Evolutionary conservation across 35 echinoderm and acorn worm genomes (phyloP).

Genomic region (Patiria miniata): DNA sequence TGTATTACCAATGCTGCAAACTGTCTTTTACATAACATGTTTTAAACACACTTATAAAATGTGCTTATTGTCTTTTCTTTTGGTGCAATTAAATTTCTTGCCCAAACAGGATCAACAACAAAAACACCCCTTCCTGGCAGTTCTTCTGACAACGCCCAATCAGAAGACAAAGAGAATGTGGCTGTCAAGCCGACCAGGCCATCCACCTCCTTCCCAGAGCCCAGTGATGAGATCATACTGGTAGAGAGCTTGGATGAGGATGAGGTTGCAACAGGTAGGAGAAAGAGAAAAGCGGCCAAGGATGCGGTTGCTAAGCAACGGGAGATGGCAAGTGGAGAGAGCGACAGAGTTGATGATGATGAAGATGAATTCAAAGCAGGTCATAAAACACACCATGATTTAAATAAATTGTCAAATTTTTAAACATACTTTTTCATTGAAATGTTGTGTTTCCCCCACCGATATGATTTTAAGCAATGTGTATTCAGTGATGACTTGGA

Average conservation of each 20-base stretch:
- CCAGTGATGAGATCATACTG: conserved; percentile 6
- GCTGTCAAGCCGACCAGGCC: background rate
- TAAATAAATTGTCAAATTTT: too few species aligned
- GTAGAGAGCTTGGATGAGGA: conserved; percentile 41
- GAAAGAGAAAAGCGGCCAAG: conserved; percentile 40
- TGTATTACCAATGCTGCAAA: too few species aligned
- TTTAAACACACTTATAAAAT: too few species aligned
- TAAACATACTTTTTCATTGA: too few species aligned
- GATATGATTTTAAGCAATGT: too few species aligned
- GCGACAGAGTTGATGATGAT: conserved; percentile 10
- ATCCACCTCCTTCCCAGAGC: background rate
- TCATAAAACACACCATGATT: background rate
- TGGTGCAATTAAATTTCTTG: background rate
- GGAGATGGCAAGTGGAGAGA: conserved; percentile 37
- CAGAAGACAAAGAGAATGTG: conserved; percentile 30
- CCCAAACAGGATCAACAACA: background rate
- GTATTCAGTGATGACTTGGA: too few species aligned
- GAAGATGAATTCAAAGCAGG: conserved; percentile 48
- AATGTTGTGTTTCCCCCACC: too few species aligned
- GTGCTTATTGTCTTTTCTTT: too few species aligned
- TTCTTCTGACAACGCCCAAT: background rate
- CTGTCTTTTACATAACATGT: too few species aligned
- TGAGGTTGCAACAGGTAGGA: conserved; percentile 27
- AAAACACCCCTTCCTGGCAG: background rate
- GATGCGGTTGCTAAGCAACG: conserved; percentile 60